phyloP scores from a whole-genome alignment of 1,140 invertebrate species.

The Schlechtendalia chinensis region DNA sequence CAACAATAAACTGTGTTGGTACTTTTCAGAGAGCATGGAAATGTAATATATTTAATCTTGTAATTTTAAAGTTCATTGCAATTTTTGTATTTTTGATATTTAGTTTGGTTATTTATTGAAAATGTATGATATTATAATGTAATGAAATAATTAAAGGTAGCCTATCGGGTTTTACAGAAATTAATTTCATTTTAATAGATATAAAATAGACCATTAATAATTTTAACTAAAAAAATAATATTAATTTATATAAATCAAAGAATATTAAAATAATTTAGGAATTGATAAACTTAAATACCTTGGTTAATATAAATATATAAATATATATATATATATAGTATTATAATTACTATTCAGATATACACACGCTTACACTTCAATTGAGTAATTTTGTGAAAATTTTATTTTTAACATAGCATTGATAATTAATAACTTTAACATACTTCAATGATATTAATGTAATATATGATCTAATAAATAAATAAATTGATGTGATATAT shows the following conservation, averaged over 20 bases:
- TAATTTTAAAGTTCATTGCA: neutral
- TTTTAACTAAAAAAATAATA: neutral
- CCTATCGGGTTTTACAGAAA: neutral
- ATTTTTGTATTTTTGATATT: conserved; percentile 1
- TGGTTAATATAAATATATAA: neutral
- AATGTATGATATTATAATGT: neutral
- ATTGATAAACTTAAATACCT: neutral
- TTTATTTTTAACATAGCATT: no score
- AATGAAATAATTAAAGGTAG: neutral
- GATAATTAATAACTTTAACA: no score
- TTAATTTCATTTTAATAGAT: neutral
- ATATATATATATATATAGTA: neutral
- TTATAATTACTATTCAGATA: neutral
- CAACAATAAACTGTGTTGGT: neutral
- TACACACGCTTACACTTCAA: neutral
- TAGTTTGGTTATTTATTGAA: neutral
- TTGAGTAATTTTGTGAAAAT: no score
- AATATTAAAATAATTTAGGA: neutral
- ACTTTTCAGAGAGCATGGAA: neutral
- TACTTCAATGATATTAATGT: no score
- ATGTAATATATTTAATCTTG: neutral
- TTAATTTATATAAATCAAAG: neutral
- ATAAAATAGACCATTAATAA: neutral
- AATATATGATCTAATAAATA: no score
- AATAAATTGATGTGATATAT: neutral